Percentiles rank a stretch among this genome's conserved stretches.
Evolutionary conservation across 1,140 invertebrate species (phyloP).

Genomic region (Panonychus citri): DNA sequence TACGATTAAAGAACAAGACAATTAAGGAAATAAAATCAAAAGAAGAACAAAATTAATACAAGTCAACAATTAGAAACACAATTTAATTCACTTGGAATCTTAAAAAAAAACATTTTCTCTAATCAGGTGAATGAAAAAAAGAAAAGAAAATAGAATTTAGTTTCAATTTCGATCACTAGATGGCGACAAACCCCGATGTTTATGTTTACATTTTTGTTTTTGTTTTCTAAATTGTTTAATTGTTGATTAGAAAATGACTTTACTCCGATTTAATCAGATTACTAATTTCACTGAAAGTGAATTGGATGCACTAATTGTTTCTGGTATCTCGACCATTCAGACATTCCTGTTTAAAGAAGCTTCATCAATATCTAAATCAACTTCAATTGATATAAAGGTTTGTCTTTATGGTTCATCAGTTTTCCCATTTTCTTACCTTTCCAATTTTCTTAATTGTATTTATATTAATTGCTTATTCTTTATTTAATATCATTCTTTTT

Average conservation of each 20-base stretch:
- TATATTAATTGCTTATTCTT: background rate
- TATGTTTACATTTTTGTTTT: too few relatives aligned
- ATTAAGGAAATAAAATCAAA: too few relatives aligned
- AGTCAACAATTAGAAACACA: too few relatives aligned
- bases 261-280: background rate
- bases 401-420: background rate
- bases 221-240: background rate
- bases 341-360: background rate
- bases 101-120: too few relatives aligned
- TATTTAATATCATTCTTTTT: background rate
- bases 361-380: background rate
- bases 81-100: too few relatives aligned
- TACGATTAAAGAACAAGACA: too few relatives aligned
- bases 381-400: background rate
- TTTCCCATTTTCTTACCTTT: too few relatives aligned
- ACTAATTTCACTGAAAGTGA: background rate
- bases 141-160: too few relatives aligned
- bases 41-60: too few relatives aligned
- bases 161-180: too few relatives aligned
- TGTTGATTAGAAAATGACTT: background rate
- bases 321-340: background rate
- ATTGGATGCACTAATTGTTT: background rate
- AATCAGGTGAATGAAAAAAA: too few relatives aligned
- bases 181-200: too few relatives aligned
- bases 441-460: background rate